Conservation (phyloP, 2,113 vertebrate species). For the Penelope pileata region DNA sequence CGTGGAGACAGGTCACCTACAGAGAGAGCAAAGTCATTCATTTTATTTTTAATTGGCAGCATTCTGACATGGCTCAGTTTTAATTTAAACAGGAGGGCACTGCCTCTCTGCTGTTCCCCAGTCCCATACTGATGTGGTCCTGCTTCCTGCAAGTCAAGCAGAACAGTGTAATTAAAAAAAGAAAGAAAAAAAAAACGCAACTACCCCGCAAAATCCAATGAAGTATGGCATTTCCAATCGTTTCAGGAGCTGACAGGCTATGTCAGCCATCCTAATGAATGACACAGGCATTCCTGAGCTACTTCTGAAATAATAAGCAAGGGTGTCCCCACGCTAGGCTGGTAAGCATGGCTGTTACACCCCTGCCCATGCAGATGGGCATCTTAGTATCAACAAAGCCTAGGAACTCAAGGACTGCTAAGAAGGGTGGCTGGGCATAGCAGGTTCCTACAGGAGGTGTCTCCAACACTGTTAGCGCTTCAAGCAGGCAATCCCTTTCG, state of each 20-base stretch:
- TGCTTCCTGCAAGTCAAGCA: fast-evolving
- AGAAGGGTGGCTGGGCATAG: neutral
- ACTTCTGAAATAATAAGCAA: neutral
- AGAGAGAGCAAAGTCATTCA: constrained; percentile 59
- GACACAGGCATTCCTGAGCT: neutral
- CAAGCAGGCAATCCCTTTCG: neutral
- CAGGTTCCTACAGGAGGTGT: neutral
- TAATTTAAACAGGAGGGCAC: neutral
- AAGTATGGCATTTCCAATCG: neutral
- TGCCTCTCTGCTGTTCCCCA: neutral
- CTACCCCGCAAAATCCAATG: neutral
- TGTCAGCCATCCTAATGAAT: neutral
- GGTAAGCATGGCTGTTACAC: neutral
- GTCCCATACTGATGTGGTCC: fast-evolving
- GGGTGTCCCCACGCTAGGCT: fast-evolving
- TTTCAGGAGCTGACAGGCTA: neutral
- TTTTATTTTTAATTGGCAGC: constrained; percentile 9
- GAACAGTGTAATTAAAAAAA: neutral
- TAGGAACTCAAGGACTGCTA: neutral
- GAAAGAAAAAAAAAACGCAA: neutral
- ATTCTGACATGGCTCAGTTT: neutral
- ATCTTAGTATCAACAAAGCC: neutral
- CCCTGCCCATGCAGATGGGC: neutral
- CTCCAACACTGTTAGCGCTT: neutral
- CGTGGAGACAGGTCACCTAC: constrained; percentile 97